Conservation (phyloP, 2,113 vertebrate species). For the Myanophis thanlyinensis region DNA sequence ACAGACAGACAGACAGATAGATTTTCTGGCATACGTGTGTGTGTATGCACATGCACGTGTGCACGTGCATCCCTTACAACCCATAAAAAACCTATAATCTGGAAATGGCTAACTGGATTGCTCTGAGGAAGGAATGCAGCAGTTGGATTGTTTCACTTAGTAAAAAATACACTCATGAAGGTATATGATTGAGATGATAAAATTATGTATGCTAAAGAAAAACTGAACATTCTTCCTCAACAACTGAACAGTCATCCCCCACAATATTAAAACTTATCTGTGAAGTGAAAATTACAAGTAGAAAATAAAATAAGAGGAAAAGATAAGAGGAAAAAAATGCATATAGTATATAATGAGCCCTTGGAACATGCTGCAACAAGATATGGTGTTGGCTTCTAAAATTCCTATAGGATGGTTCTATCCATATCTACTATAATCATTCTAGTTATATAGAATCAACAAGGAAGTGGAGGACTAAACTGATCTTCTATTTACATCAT, state of each 20-base stretch:
- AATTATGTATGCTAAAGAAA: neutral
- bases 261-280: neutral
- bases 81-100: neutral
- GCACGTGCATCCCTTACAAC: neutral
- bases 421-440: neutral
- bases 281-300: neutral
- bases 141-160: neutral
- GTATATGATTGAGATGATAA: neutral
- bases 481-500: neutral
- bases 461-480: neutral
- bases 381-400: neutral
- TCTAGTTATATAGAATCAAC: neutral
- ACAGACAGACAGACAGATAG: too few species aligned
- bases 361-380: neutral
- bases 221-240: neutral
- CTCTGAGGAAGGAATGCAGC: neutral
- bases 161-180: neutral
- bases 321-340: neutral
- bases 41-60: rapidly evolving
- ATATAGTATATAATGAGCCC: neutral
- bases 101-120: neutral
- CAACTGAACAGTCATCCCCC: neutral
- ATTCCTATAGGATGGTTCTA: neutral
- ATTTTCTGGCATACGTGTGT: neutral
- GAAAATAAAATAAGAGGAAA: neutral